A percentile compares a stretch with the other conserved stretches of the same genome.
These are phyloP conservation scores for Indicator indicator DNA, from an alignment of 2,113 vertebrate genomes.

Conservation along the genomic window DNA sequence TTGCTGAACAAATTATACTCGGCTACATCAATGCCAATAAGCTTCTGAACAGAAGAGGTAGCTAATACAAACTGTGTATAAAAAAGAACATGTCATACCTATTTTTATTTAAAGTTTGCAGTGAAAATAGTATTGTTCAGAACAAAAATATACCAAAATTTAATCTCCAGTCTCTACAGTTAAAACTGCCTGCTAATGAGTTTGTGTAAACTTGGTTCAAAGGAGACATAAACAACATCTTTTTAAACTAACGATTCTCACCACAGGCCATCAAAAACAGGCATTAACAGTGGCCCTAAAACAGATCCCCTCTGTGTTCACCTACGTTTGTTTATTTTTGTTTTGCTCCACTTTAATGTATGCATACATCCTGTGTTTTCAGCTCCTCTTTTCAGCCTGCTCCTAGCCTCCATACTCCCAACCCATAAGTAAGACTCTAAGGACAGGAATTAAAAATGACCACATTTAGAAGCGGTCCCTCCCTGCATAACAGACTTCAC, in stretches of 20 bases:
- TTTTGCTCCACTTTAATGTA: conserved; percentile 50
- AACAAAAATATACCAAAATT: not conserved
- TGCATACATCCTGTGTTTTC: not conserved
- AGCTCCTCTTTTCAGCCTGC: conserved; percentile 25
- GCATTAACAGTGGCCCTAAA: conserved; percentile 48
- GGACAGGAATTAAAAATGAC: conserved; percentile 53
- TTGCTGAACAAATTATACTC: not conserved
- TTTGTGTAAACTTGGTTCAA: not conserved
- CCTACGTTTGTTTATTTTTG: conserved; percentile 50
- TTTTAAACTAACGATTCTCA: conserved; percentile 65
- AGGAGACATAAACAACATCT: not conserved
- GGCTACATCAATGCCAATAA: not conserved
- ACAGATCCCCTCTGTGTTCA: conserved; percentile 55
- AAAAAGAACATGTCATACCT: not conserved
- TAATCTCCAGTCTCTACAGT: not conserved
- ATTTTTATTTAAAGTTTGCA: not conserved
- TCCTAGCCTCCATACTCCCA: not conserved
- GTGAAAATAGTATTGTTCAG: not conserved
- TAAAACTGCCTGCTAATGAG: conserved; percentile 10
- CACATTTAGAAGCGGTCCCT: conserved; percentile 3
- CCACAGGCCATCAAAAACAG: conserved; percentile 36
- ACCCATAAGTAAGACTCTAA: conserved; percentile 11
- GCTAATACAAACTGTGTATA: not conserved
- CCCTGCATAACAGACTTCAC: not conserved
- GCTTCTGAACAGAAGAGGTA: not conserved